Evolutionary conservation across 2,113 vertebrate genomes (phyloP).

Genomic region (Passer domesticus): DNA sequence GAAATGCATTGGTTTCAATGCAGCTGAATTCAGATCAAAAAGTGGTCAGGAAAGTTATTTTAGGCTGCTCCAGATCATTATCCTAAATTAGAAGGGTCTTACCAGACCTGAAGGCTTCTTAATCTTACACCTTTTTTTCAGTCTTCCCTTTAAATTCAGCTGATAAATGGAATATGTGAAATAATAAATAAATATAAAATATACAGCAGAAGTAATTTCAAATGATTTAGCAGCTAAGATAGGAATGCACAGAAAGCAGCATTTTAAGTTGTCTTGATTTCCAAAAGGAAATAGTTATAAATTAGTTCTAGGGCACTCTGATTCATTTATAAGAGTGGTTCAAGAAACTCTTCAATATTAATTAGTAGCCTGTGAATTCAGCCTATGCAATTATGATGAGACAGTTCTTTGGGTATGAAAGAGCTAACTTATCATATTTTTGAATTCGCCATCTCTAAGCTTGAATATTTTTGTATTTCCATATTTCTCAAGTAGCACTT

Average conservation of each 20-base stretch:
- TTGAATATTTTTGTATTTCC: conserved; percentile 83
- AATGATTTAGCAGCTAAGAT: conserved; percentile 21
- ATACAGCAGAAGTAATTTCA: conserved; percentile 4
- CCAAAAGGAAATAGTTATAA: conserved; percentile 68
- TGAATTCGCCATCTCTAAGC: conserved; percentile 78
- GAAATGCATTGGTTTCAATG: neutral
- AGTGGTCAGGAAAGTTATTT: conserved; percentile 1
- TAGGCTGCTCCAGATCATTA: neutral
- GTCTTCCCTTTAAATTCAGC: neutral
- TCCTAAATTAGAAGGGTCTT: neutral
- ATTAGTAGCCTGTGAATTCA: conserved; percentile 77
- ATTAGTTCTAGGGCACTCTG: conserved; percentile 59
- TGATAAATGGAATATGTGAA: neutral
- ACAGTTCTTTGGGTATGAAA: conserved; percentile 75
- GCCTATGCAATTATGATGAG: conserved; percentile 74
- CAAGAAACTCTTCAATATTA: conserved; percentile 76
- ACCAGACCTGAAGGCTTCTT: neutral
- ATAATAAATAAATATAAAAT: conserved; percentile 37
- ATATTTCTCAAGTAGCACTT: conserved; percentile 98
- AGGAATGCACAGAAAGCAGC: conserved; percentile 38
- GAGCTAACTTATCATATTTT: conserved; percentile 81
- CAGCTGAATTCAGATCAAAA: neutral
- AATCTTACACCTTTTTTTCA: neutral
- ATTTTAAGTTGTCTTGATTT: conserved; percentile 67
- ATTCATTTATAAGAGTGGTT: conserved; percentile 61